phyloP scores from a whole-genome alignment of 2,113 vertebrate species.

The Ictalurus punctatus region DNA sequence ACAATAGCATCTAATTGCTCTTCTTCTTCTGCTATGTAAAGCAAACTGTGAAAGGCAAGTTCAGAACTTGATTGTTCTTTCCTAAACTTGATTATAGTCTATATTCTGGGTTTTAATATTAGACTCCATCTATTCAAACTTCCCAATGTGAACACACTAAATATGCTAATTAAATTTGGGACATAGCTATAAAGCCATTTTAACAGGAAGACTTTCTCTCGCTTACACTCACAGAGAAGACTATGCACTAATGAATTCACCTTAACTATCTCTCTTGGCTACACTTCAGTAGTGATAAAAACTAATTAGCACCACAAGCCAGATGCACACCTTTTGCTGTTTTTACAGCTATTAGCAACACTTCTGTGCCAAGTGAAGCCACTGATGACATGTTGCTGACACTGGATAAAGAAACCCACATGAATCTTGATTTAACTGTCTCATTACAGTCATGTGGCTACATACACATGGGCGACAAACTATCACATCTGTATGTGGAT shows the following conservation, averaged over 20 bases:
- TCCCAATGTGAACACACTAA: not conserved
- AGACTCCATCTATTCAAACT: not conserved
- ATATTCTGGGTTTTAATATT: not conserved
- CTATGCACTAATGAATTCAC: not conserved
- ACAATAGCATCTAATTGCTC: not conserved
- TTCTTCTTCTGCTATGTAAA: not conserved
- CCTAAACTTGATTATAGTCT: not conserved
- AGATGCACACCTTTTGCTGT: not conserved
- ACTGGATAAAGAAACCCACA: not conserved
- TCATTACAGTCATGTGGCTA: not conserved
- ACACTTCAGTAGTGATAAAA: slow-evolving; percentile 1
- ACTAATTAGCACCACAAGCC: not conserved
- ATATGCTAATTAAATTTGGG: not conserved
- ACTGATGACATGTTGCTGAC: not conserved
- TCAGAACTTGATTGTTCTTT: not conserved
- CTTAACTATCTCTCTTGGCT: not conserved
- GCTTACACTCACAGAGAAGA: not conserved
- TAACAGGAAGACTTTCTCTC: not conserved
- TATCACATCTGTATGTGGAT: not conserved
- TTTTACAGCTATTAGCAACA: slow-evolving; percentile 13
- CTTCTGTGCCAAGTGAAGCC: not conserved
- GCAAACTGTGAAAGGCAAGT: not conserved
- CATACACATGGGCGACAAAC: not conserved
- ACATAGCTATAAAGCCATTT: not conserved
- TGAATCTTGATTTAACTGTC: slow-evolving; percentile 3